Conservation (phyloP, 2,797 vertebrate genomes). For the Phaenicophaeus curvirostris region DNA sequence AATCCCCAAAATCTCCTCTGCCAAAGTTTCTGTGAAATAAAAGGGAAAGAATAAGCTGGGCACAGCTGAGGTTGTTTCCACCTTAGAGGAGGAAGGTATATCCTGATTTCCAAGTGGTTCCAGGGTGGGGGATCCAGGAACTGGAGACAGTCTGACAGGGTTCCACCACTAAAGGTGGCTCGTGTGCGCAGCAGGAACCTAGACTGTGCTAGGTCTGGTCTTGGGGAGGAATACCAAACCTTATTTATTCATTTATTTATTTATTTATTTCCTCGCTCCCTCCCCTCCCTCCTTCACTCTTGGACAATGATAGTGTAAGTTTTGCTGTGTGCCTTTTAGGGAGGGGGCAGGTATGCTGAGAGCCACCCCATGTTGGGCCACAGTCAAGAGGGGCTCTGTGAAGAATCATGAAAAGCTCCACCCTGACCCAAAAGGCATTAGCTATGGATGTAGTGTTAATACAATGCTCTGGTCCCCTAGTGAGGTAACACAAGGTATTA, state of each 20-base stretch:
- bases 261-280: too few species aligned
- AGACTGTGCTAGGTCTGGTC: background rate
- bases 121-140: background rate
- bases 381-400: background rate
- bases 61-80: background rate
- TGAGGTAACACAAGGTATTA: background rate
- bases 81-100: background rate
- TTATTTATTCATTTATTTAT: too few species aligned
- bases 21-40: background rate
- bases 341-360: background rate
- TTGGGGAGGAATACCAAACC: background rate
- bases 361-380: background rate
- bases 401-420: background rate
- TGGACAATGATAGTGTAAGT: background rate
- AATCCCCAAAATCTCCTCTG: background rate
- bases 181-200: background rate
- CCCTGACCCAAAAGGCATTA: background rate
- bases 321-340: background rate
- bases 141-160: background rate
- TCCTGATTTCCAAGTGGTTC: background rate
- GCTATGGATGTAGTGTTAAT: background rate
- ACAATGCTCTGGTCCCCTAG: accelerated
- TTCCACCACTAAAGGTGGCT: background rate
- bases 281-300: background rate
- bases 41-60: background rate